Conservation (phyloP, 2,113 vertebrate species). For the Zosterops japonicus region DNA sequence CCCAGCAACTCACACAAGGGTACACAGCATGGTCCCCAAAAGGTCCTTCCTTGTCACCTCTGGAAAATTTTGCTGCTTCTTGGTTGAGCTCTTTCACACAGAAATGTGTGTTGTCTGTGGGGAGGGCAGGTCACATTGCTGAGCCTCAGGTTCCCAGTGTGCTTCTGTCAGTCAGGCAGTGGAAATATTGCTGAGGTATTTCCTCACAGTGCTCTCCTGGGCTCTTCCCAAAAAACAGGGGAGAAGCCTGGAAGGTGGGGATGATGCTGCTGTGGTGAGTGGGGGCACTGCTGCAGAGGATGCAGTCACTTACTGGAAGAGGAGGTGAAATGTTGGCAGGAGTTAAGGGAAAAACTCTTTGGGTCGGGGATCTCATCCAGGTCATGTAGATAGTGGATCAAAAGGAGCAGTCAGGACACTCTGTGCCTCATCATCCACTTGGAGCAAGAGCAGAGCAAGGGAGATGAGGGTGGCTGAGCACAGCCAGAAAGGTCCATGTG, state of each 20-base stretch:
- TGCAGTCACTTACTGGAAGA: conserved; percentile 19
- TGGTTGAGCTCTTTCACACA: neutral
- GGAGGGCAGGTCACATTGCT: neutral
- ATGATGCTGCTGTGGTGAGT: neutral
- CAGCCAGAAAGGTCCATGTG: neutral
- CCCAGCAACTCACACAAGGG: neutral
- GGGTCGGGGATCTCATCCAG: conserved; percentile 36
- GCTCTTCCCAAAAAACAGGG: neutral
- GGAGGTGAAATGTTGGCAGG: neutral
- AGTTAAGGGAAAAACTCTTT: conserved; percentile 24
- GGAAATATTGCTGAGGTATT: conserved; percentile 1
- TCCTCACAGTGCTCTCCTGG: neutral
- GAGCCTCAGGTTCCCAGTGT: neutral
- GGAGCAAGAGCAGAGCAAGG: neutral
- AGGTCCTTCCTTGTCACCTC: conserved; percentile 39
- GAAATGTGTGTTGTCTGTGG: neutral
- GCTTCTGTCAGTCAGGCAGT: neutral
- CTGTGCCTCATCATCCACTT: conserved; percentile 4
- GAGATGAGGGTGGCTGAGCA: neutral
- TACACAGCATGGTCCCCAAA: conserved; percentile 13
- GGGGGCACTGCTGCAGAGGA: neutral
- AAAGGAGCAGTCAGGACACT: neutral
- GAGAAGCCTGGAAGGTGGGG: neutral
- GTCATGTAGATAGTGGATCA: neutral
- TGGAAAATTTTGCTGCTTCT: conserved; percentile 1